A percentile compares a stretch with the other conserved stretches of the same genome.
Conservation (phyloP, 2,797 vertebrate species). For the Pachyuromys duprasi region DNA sequence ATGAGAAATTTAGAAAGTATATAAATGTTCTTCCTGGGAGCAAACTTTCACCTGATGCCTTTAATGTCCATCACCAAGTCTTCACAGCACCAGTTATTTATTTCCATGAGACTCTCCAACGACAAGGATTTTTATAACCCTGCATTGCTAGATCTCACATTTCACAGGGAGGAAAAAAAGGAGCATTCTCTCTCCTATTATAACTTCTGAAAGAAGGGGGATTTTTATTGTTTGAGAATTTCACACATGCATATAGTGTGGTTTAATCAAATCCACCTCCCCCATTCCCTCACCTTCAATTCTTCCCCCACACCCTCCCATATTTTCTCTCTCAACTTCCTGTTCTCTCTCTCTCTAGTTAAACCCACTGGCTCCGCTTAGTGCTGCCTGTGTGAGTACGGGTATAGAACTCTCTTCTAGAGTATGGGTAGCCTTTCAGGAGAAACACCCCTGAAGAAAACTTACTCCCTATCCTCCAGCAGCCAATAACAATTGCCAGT, state of each 20-base stretch:
- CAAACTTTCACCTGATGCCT: not conserved
- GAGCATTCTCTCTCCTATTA: not conserved
- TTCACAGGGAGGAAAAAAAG: not conserved
- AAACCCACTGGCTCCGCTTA: not conserved
- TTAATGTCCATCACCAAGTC: not conserved
- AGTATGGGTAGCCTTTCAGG: not conserved
- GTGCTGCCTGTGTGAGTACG: not conserved
- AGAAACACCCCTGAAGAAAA: not conserved
- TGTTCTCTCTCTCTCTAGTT: not conserved
- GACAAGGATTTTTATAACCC: not conserved
- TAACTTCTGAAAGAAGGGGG: not conserved
- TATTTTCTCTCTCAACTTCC: not conserved
- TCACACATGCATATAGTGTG: not conserved
- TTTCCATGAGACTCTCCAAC: not conserved
- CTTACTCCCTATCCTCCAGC: not conserved
- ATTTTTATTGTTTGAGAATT: not conserved
- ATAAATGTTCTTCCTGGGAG: not conserved
- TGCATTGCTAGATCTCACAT: not conserved
- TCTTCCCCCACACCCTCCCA: not conserved
- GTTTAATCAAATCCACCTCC: not conserved
- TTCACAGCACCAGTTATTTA: not conserved
- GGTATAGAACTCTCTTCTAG: not conserved
- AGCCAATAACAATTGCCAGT: not conserved
- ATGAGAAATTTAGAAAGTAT: constrained; percentile 2
- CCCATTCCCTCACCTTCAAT: not conserved